Conservation (phyloP, 2,797 vertebrate species). For the Onychomys torridus region DNA sequence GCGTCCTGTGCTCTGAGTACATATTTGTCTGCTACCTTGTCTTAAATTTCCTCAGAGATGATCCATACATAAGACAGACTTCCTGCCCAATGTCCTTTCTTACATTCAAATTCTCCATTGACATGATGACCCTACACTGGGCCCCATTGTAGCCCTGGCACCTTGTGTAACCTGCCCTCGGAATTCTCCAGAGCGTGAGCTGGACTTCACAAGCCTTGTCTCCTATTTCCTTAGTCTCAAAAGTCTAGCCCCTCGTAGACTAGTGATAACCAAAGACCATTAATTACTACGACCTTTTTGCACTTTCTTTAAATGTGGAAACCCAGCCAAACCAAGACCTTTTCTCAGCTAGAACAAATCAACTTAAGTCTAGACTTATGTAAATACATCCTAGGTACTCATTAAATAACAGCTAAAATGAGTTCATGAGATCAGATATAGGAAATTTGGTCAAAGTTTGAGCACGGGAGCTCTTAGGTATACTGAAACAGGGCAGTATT, state of each 20-base stretch:
- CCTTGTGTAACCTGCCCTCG: background rate
- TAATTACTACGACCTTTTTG: background rate
- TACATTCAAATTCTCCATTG: background rate
- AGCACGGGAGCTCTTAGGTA: background rate
- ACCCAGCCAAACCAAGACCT: background rate
- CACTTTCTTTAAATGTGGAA: background rate
- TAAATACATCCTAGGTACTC: background rate
- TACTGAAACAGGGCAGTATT: background rate
- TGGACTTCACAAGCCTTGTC: background rate
- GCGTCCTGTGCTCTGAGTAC: background rate
- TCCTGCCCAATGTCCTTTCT: background rate
- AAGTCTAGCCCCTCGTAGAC: background rate
- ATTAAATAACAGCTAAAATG: background rate
- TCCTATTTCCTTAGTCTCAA: background rate
- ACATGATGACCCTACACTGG: background rate
- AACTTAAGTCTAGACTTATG: background rate
- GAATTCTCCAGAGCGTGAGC: background rate
- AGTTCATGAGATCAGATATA: background rate
- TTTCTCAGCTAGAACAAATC: background rate
- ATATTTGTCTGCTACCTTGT: background rate
- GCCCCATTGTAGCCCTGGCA: background rate
- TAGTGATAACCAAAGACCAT: background rate
- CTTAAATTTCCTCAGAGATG: background rate
- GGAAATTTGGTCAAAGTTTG: background rate
- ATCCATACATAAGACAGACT: background rate